Percentiles rank a stretch among this genome's conserved stretches.
Evolutionary conservation across 2,888 invertebrate genomes (phyloP).

Genomic region (Cecidostiba fungosa): DNA sequence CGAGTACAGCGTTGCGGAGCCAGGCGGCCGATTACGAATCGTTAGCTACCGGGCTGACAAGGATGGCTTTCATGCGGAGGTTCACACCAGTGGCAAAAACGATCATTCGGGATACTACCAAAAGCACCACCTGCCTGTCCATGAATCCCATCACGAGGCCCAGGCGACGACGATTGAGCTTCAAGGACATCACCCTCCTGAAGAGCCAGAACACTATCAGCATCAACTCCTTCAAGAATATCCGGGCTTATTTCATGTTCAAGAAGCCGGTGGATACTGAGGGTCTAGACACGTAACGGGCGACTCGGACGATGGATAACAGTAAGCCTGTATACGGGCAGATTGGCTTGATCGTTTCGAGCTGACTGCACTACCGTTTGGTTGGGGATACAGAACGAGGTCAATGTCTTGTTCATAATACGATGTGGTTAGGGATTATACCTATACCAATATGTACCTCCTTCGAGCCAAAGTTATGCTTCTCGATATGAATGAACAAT

Average conservation of each 20-base stretch:
- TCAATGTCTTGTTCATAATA: background rate
- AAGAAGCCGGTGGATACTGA: background rate
- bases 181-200: background rate
- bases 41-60: constrained; percentile 77
- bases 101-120: constrained; percentile 72
- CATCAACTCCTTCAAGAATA: background rate
- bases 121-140: background rate
- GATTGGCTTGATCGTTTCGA: background rate
- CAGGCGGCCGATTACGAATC: constrained; percentile 77
- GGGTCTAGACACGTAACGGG: background rate
- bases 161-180: background rate
- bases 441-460: background rate
- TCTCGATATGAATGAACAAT: background rate
- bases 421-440: background rate
- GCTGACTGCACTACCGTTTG: background rate
- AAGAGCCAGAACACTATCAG: background rate
- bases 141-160: constrained; percentile 6
- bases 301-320: background rate
- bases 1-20: constrained; percentile 78
- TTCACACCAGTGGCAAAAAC: constrained; percentile 76
- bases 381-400: background rate
- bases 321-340: background rate
- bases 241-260: background rate
- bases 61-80: constrained; percentile 78
- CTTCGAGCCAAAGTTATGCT: constrained; percentile 11